These are phyloP conservation scores for Zosterops japonicus DNA, from an alignment of 2,113 vertebrate species.

Conservation along the genomic window DNA sequence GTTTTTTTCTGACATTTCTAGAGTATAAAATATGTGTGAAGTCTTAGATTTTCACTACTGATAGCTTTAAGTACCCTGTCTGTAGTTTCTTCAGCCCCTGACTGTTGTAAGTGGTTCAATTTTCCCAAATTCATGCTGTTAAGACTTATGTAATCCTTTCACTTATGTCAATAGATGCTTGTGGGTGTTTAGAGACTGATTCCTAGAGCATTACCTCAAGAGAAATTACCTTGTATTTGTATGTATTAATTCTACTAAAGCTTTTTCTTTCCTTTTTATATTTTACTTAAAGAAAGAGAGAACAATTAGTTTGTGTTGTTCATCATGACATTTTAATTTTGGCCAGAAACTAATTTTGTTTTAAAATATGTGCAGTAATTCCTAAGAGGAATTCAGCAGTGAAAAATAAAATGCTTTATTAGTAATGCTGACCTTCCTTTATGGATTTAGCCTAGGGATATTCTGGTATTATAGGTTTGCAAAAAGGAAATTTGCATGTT, in stretches of 20 bases:
- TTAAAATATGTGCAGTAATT: neutral
- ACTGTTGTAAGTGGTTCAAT: neutral
- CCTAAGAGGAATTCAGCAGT: neutral
- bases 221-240: neutral
- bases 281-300: neutral
- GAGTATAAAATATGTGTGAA: neutral
- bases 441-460: neutral
- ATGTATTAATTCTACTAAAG: neutral
- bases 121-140: constrained; percentile 10
- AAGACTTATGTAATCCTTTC: constrained; percentile 4
- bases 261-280: neutral
- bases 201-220: neutral
- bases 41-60: neutral
- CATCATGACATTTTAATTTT: neutral
- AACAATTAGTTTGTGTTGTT: neutral
- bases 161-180: neutral
- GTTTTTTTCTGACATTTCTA: neutral
- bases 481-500: neutral
- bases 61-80: neutral
- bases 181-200: constrained; percentile 21
- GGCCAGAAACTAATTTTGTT: neutral
- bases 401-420: neutral
- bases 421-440: neutral
- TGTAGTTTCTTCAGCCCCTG: constrained; percentile 8
- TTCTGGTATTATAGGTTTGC: neutral